Base-by-base conservation (phyloP, 2,113 vertebrate genomes). In the Illadopsis cleaveri region DNA sequence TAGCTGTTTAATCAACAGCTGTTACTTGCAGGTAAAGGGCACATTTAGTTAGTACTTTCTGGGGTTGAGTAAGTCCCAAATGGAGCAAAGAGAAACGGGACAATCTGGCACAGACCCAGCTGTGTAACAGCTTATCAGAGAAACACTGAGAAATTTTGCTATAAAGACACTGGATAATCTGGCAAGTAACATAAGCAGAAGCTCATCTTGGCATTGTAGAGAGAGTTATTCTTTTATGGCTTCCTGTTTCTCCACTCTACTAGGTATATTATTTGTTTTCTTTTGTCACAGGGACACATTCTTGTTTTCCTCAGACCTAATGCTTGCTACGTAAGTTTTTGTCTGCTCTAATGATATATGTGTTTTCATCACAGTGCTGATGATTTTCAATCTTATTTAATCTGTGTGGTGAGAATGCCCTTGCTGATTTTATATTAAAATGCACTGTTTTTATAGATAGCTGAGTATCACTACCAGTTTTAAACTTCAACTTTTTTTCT, bases 361-460 rank as follows among this genome's bases (percentile, higher is more conserved):
- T 30, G 6, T 77, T 93, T 96, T 90, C 12, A 58, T 68, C 23
- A 88, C 13, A 75, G 2, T 2, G 47, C 8, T 77, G 20, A 61
- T 61, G 6, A 64, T 68, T 91, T 85, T 94, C n/a, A n/a, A 62
- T 73, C n/a, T 87, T 82, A 80, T 88, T 89, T 44, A 89, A 93
- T 75, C 9, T 54, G 1, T 11, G 57, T 73, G 13, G 30, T 86
- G 20, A 62, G 47, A 50, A 93, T 62, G 15, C 0, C 81, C 13
- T 77, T 76, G 11, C 38, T 79, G 14, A 61, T 65, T 30, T 3
- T 56, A 24, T 77, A 68, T 38, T 65, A 77, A 93, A 96, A 89
- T 83, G 15, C 13, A 35, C 23, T 79, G 24, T 2, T 66, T 66
- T 69, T 66, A n/a, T 86, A 90, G 61, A 56, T 45, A 88, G 45